Evolutionary conservation across 2,113 vertebrate species (phyloP), one percentile per base, ranked within the genome.

Genomic region (Calyptommatus sinebrachiatus): DNA sequence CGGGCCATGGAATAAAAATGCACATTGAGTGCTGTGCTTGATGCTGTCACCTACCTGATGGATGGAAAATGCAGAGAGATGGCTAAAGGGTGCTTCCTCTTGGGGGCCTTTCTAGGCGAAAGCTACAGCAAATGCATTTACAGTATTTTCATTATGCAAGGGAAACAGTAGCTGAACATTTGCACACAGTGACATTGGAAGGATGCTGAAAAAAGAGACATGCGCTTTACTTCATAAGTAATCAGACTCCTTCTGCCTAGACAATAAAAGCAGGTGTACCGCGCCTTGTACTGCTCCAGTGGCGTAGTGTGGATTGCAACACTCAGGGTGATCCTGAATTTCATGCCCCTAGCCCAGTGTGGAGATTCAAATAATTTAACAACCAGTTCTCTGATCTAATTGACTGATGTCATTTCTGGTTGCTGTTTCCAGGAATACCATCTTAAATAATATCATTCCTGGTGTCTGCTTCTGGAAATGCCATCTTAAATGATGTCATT

Each of bases 1-100:
- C 91, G 92, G 91, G 89, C 87, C 88, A 70, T 76, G 89, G 91
- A 80, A 90, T 85, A 86, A 88, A 92, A 92, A 92, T 77, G 87
- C 45, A 87, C 63, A 75, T 83, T 45, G 16, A 62, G 53, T 7
- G 66, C 46, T 62, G 5, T 7, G 11, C 50, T 75, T 68, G 84
- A 88, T 87, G 87, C 78, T 5, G 16, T 78, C 89, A 83, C 86
- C 90, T 84, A 72, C 80, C 88, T 88, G 90, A 84, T 57, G 65
- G 81, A 86, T 83, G 48, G 78, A 67, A 61, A 78, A 83, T 61
- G 91, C 84, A 79, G 48, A 60, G 28, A 68, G 70, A 35, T 68
- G 75, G 67, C 82, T 71, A 87, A 86, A 84, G 84, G 29, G 57
- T 75, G 50, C 83, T 89, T 91, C 82, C 85, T 79, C 35, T 78